Conservation (phyloP, 2,888 invertebrate species). For the Daptonema setosum region DNA sequence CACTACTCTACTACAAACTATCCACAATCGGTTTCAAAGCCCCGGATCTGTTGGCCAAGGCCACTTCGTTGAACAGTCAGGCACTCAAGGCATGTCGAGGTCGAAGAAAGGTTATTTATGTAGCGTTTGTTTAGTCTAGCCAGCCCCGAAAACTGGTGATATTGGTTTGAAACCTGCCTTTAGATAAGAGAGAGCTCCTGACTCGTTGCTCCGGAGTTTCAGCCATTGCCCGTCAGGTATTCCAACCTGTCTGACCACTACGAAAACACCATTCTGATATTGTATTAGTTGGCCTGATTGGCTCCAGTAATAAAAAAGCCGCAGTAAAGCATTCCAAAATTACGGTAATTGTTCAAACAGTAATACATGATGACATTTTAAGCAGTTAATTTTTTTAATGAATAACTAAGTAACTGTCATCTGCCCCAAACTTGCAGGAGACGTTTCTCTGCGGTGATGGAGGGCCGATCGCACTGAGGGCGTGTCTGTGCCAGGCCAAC, state of each 20-base stretch:
- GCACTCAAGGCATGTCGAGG: no score
- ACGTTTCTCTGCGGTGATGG: constrained; percentile 49
- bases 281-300: background rate
- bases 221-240: background rate
- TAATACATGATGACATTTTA: no score
- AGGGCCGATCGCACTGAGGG: constrained; percentile 43
- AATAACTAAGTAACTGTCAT: background rate
- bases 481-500: constrained; percentile 35
- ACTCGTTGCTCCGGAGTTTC: background rate
- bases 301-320: background rate
- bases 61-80: background rate
- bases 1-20: background rate
- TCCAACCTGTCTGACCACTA: no score
- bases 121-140: no score
- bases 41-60: background rate
- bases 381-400: background rate
- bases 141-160: background rate
- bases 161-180: background rate
- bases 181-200: background rate
- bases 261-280: no score
- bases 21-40: no score
- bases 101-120: no score
- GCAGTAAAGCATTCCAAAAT: background rate
- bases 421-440: background rate
- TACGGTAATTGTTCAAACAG: background rate